Evolutionary conservation across 2,113 vertebrate genomes (phyloP), one percentile per base, ranked within the genome.

Genomic region (Phainopepla nitens): DNA sequence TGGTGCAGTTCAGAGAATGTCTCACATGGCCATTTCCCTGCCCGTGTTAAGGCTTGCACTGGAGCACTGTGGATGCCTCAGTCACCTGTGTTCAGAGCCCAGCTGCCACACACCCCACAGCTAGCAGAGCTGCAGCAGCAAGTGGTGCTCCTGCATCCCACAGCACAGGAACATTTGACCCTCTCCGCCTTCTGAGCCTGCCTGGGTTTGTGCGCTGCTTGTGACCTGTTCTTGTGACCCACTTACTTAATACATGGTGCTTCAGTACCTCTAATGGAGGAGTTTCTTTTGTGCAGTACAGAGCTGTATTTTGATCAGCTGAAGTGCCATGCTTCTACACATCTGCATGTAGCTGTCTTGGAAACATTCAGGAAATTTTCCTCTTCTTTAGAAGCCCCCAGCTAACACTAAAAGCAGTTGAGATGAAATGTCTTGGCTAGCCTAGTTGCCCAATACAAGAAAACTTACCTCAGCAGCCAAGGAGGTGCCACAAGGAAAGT

Each of bases 221-320:
- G 42, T 80, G 58, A 90, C 45, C 73, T 8, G 5, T 82, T 82
- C 50, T 61, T 80, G 66, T 66, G 86, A 60, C 76, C 60, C 51
- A 47, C 31, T 83, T 77, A 13, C 13, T 0, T 0, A 28, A 6
- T 15, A 8, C 9, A 1, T 0, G 0, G 13, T 47, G 42, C 19
- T 35, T 77, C 47, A 11, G 57, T 60, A 5, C 51, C 35, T 82
- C 13, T 28, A 22, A 33, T 3, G 42, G 47, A 64, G 61, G 35
- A 66, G 17, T 13, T 54, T 10, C 36, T 61, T 90, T 66, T 83
- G 50, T 44, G n/a, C 29, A 14, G 5, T 10, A 68, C 54, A 36
- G 42, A 84, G 42, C 58, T 83, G 23, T 11, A 27, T 51, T 80
- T 45, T 70, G n/a, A 47, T 88, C 50, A 66, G 57, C 50, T 80